Conservation (phyloP, 2,113 vertebrate species). For the Phalacrocorax brasilianus region DNA sequence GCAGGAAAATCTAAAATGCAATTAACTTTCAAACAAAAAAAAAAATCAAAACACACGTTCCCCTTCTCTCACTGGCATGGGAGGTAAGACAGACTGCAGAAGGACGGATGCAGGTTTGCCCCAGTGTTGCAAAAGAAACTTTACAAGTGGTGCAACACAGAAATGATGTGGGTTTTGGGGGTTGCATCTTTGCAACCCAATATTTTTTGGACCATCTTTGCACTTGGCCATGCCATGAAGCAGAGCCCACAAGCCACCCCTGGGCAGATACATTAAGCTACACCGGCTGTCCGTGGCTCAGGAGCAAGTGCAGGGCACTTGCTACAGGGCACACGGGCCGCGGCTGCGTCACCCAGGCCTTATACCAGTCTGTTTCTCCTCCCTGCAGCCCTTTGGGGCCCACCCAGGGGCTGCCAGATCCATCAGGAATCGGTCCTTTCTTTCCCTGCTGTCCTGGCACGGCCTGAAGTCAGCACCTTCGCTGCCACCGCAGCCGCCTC, state of each 20-base stretch:
- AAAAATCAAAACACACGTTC: accelerated
- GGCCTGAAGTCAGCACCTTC: not conserved
- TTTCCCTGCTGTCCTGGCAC: accelerated
- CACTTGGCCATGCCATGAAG: not conserved
- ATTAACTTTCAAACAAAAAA: not conserved
- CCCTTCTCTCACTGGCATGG: accelerated
- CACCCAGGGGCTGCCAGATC: not conserved
- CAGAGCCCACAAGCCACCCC: not conserved
- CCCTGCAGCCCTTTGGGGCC: not conserved
- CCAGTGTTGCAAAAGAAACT: accelerated
- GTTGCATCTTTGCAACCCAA: accelerated
- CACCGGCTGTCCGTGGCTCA: accelerated
- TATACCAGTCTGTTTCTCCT: accelerated
- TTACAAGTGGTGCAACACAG: not conserved
- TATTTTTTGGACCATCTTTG: not conserved
- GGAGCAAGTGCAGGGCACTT: not conserved
- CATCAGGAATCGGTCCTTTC: not conserved
- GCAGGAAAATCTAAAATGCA: not conserved
- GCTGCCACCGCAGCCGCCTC: not conserved
- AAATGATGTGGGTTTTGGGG: accelerated
- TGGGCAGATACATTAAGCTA: not conserved
- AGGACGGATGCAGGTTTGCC: not conserved
- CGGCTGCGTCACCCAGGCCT: accelerated
- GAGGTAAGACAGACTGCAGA: accelerated
- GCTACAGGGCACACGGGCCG: not conserved